Conservation (phyloP, 2,888 invertebrate genomes). For the Laothoe populi region DNA sequence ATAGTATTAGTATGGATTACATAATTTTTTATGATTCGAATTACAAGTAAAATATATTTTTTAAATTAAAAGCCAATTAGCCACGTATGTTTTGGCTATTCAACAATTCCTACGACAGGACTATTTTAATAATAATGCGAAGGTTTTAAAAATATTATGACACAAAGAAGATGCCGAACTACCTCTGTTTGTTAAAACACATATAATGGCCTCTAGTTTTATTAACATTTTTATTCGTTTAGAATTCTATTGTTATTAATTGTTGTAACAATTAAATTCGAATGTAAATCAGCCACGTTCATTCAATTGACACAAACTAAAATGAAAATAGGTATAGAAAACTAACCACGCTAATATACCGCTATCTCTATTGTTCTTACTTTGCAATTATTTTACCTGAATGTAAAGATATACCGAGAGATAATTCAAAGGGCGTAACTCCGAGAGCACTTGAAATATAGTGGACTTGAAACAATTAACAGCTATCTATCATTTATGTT, state of each 20-base stretch:
- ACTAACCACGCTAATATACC: constrained; percentile 25
- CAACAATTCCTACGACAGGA: too few relatives aligned
- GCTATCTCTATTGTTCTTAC: constrained; percentile 22
- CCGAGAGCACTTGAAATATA: constrained; percentile 29
- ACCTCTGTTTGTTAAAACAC: too few relatives aligned
- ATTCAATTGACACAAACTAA: constrained; percentile 1
- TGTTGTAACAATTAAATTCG: constrained; percentile 7
- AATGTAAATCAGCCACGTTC: constrained; percentile 1
- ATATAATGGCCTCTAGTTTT: too few relatives aligned
- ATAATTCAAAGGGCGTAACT: constrained; percentile 28
- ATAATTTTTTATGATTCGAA: too few relatives aligned
- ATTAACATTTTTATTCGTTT: not conserved
- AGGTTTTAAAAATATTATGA: too few relatives aligned
- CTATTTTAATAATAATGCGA: too few relatives aligned
- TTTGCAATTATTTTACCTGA: constrained; percentile 27
- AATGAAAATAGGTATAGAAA: constrained; percentile 26
- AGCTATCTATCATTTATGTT: too few relatives aligned
- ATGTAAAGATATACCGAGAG: constrained; percentile 26
- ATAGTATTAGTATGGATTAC: too few relatives aligned
- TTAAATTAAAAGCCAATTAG: too few relatives aligned
- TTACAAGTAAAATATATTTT: too few relatives aligned
- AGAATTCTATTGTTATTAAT: constrained; percentile 6
- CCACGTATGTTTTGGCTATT: too few relatives aligned
- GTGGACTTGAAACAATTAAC: constrained; percentile 51
- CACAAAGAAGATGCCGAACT: too few relatives aligned